phyloP scores from a whole-genome alignment of 2,888 invertebrate genomes.

The Nineta flava region DNA sequence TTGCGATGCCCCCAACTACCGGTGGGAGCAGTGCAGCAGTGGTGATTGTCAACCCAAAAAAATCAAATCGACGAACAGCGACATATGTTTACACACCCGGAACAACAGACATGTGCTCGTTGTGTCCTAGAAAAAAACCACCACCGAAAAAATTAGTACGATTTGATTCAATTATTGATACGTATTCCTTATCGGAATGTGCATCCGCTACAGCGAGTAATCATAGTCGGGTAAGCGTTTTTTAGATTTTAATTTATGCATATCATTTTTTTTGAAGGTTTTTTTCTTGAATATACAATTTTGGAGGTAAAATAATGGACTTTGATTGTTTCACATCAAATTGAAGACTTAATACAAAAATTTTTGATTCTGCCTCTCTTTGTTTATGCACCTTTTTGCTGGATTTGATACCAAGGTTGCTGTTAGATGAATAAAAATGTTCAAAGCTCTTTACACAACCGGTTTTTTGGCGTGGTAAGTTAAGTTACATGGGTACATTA shows the following conservation, averaged over 20 bases:
- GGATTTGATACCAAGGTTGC: no score
- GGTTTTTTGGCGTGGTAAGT: no score
- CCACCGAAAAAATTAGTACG: slow-evolving; percentile 39
- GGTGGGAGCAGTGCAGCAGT: not conserved
- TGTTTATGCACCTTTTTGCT: no score
- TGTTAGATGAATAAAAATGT: no score
- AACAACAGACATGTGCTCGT: slow-evolving; percentile 38
- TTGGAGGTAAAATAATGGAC: no score
- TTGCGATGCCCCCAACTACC: slow-evolving; percentile 7
- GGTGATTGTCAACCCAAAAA: not conserved
- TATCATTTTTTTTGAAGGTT: no score
- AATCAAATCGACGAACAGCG: slow-evolving; percentile 18
- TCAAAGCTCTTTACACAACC: no score
- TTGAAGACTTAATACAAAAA: no score
- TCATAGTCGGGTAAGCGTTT: slow-evolving; percentile 23
- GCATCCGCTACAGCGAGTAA: slow-evolving; percentile 21
- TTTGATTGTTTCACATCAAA: no score
- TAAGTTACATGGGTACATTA: no score
- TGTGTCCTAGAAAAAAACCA: slow-evolving; percentile 38
- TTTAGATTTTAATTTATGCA: not conserved
- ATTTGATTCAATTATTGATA: slow-evolving; percentile 44
- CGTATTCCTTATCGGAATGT: slow-evolving; percentile 40
- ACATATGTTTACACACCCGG: slow-evolving; percentile 19
- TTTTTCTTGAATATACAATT: no score
- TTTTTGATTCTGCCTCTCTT: no score